Percentiles rank a stretch among this genome's conserved stretches.
phyloP scores from a whole-genome alignment of 2,888 invertebrate species.

The Pterostichus niger region DNA sequence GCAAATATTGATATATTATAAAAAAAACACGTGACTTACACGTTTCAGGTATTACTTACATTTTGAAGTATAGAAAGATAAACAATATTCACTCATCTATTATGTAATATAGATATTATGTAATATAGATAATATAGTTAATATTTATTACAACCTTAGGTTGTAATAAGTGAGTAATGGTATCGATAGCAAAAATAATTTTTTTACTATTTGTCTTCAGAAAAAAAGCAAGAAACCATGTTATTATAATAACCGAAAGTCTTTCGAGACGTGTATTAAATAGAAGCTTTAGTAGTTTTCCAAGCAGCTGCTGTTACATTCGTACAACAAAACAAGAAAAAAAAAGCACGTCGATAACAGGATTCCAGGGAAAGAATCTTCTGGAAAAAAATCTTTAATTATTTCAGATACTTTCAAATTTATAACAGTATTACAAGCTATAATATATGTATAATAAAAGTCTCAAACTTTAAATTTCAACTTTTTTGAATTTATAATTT shows the following conservation, averaged over 20 bases:
- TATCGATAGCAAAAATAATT: too few relatives aligned
- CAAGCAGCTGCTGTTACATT: conserved; percentile 30
- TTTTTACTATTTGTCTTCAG: neutral
- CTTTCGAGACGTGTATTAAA: conserved; percentile 38
- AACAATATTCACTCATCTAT: too few relatives aligned
- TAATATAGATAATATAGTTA: too few relatives aligned
- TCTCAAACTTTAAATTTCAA: too few relatives aligned
- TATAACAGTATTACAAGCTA: too few relatives aligned
- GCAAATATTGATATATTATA: neutral
- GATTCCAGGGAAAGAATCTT: conserved; percentile 19
- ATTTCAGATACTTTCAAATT: too few relatives aligned
- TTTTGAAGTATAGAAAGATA: too few relatives aligned
- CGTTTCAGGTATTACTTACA: too few relatives aligned
- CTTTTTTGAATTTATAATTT: too few relatives aligned
- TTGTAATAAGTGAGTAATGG: neutral
- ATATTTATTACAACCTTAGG: too few relatives aligned
- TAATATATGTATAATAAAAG: neutral
- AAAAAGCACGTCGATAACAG: conserved; percentile 19
- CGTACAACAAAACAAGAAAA: conserved; percentile 23
- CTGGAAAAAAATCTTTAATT: neutral
- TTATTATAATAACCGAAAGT: conserved; percentile 17
- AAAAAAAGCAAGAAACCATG: neutral
- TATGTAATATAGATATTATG: too few relatives aligned
- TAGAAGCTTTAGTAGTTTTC: conserved; percentile 33
- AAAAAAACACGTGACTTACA: too few relatives aligned